Percentiles rank a stretch among this genome's conserved stretches.
These are phyloP conservation scores for Zophobas atratus DNA, from an alignment of 1,140 invertebrate genomes.

Conservation along the genomic window DNA sequence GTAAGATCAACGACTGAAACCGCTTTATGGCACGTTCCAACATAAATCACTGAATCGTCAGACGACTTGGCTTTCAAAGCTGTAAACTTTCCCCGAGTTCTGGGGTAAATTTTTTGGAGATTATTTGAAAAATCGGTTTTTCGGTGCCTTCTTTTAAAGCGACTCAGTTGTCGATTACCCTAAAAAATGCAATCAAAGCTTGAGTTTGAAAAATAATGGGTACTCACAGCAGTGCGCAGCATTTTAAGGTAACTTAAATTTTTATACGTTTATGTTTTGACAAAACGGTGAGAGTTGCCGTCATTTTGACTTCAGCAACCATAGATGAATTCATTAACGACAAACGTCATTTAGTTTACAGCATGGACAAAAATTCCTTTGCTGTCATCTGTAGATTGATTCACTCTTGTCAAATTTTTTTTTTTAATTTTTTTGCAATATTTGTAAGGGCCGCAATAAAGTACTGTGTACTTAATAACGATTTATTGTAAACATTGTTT, in stretches of 20 bases:
- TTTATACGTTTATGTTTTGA: too few species aligned
- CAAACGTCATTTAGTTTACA: too few species aligned
- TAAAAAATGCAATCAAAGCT: too few species aligned
- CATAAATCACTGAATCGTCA: slow-evolving; percentile 27
- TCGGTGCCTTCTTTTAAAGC: not conserved
- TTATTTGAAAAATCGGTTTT: not conserved
- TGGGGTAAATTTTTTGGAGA: not conserved
- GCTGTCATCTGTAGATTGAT: not conserved
- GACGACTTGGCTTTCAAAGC: slow-evolving; percentile 4
- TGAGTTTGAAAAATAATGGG: too few species aligned
- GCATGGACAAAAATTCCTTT: too few species aligned
- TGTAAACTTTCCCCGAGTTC: not conserved
- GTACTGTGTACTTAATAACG: slow-evolving; percentile 55
- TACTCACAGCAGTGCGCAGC: too few species aligned
- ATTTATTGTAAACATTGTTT: slow-evolving; percentile 62
- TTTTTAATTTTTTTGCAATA: not conserved
- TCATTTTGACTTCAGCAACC: too few species aligned
- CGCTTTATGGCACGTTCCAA: not conserved
- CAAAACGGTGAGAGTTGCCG: too few species aligned
- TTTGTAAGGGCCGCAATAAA: slow-evolving; percentile 18
- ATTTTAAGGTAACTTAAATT: too few species aligned
- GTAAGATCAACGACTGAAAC: slow-evolving; percentile 13
- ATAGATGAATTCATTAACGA: too few species aligned
- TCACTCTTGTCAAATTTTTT: slow-evolving; percentile 19
- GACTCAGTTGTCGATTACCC: too few species aligned